These are phyloP conservation scores for Drosophila rufa DNA, from an alignment of 1,140 invertebrate species.

Conservation along the genomic window DNA sequence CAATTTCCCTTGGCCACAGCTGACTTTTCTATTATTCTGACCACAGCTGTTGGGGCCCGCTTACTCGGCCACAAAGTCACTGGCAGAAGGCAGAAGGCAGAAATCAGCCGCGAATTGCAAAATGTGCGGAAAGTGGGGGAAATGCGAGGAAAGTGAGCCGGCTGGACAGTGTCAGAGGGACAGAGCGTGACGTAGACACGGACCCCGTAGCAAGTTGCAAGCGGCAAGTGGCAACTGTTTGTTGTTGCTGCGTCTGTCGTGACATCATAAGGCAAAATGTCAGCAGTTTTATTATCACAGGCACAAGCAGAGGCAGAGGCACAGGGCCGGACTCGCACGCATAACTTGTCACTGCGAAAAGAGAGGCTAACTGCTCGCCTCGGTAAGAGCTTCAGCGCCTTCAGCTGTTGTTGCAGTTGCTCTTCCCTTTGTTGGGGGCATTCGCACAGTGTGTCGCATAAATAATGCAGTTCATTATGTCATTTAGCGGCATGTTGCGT, in stretches of 20 bases:
- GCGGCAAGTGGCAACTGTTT: slow-evolving; percentile 26
- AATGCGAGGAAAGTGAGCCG: slow-evolving; percentile 17
- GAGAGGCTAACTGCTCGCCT: not conserved
- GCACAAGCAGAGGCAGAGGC: slow-evolving; percentile 16
- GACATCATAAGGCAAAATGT: slow-evolving; percentile 79
- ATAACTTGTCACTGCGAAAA: slow-evolving; percentile 50
- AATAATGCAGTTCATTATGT: slow-evolving; percentile 84
- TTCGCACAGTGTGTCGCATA: slow-evolving; percentile 75
- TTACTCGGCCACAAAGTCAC: slow-evolving; percentile 20
- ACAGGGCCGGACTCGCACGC: slow-evolving; percentile 47
- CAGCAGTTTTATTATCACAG: slow-evolving; percentile 76
- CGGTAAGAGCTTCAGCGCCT: slow-evolving; percentile 15
- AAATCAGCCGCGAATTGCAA: slow-evolving; percentile 4
- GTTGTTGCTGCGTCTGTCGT: slow-evolving; percentile 58
- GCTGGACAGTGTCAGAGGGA: slow-evolving; percentile 22
- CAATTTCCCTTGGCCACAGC: too few species aligned
- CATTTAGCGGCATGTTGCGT: slow-evolving; percentile 81
- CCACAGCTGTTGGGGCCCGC: slow-evolving; percentile 26
- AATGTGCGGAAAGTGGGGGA: slow-evolving; percentile 11
- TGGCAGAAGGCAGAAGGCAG: slow-evolving; percentile 18
- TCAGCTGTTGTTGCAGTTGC: slow-evolving; percentile 38
- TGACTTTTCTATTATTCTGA: slow-evolving; percentile 35
- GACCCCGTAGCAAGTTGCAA: slow-evolving; percentile 16
- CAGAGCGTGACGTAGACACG: slow-evolving; percentile 21
- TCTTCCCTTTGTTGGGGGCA: slow-evolving; percentile 23